Conservation (phyloP, 2,888 invertebrate species). For the Neelides folsomi region DNA sequence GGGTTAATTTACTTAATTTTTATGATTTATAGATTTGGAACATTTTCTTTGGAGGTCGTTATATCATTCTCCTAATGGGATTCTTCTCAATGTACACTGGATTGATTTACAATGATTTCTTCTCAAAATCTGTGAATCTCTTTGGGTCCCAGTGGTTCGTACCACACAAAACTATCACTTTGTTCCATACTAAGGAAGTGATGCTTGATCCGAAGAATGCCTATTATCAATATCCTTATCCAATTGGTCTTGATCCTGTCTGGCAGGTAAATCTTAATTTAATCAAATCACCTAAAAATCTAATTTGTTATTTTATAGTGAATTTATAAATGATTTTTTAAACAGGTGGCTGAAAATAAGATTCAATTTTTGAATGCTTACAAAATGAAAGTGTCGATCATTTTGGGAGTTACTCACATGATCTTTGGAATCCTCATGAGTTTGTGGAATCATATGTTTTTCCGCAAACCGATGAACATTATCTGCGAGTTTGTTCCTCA, state of each 20-base stretch:
- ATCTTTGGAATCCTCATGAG: conserved; percentile 84
- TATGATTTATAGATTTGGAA: conserved; percentile 65
- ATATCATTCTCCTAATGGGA: conserved; percentile 95
- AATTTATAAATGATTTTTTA: conserved; percentile 1
- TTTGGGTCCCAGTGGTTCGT: conserved; percentile 80
- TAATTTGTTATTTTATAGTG: not conserved
- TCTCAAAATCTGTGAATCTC: conserved; percentile 88
- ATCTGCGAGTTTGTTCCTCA: conserved; percentile 92
- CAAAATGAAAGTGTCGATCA: conserved; percentile 96
- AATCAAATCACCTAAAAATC: conserved; percentile 2
- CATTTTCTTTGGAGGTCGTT: conserved; percentile 95
- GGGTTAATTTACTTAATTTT: not conserved
- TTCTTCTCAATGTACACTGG: conserved; percentile 97
- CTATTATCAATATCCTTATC: conserved; percentile 50
- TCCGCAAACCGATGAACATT: conserved; percentile 66
- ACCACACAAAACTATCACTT: conserved; percentile 10
- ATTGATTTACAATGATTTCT: conserved; percentile 91
- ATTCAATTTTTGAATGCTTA: conserved; percentile 82
- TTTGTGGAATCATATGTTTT: conserved; percentile 65
- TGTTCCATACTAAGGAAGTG: conserved; percentile 31
- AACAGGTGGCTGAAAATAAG: conserved; percentile 58
- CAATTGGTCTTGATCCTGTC: conserved; percentile 77
- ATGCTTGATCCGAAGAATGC: conserved; percentile 31
- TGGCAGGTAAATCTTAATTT: conserved; percentile 47
- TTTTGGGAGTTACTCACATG: conserved; percentile 96